These are phyloP conservation scores for Ptychodera flava DNA, from an alignment of 35 echinoderm and acorn worm species.

Conservation along the genomic window DNA sequence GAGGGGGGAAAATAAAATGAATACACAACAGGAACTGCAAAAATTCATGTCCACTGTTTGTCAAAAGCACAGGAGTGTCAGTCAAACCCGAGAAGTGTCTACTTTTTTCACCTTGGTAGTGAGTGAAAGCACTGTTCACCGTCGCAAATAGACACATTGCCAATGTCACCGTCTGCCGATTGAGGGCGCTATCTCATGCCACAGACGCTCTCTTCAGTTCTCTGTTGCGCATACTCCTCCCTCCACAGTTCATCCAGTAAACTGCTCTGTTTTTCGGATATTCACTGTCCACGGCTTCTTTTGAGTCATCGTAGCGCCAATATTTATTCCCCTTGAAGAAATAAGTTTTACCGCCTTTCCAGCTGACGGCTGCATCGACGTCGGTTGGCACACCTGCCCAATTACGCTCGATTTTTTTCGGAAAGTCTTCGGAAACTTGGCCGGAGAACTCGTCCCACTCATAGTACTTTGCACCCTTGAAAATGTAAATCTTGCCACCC, in stretches of 20 bases:
- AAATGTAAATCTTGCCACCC: slow-evolving; percentile 49
- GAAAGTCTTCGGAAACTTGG: background rate
- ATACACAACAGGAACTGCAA: too few relatives aligned
- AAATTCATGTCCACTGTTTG: too few relatives aligned
- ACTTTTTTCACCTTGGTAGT: too few relatives aligned
- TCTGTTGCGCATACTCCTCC: too few relatives aligned
- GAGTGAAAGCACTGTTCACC: too few relatives aligned
- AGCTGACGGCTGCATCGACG: background rate
- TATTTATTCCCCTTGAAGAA: slow-evolving; percentile 91
- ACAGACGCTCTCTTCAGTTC: too few relatives aligned
- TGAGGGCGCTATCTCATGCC: too few relatives aligned
- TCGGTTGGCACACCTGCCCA: background rate
- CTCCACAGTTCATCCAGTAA: slow-evolving; percentile 36
- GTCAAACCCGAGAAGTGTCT: too few relatives aligned
- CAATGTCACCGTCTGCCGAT: too few relatives aligned
- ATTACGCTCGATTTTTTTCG: background rate
- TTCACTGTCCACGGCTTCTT: slow-evolving; percentile 51
- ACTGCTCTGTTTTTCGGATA: slow-evolving; percentile 69
- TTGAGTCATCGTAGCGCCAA: slow-evolving; percentile 87
- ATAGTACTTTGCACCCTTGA: background rate
- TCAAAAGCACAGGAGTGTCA: too few relatives aligned
- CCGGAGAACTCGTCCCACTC: background rate
- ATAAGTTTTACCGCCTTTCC: slow-evolving; percentile 53
- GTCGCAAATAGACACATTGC: too few relatives aligned
- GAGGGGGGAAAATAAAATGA: too few relatives aligned